A percentile compares a stretch with the other conserved stretches of the same genome.
phyloP scores from a whole-genome alignment of 2,113 vertebrate genomes.

The Calyptomena viridis region DNA sequence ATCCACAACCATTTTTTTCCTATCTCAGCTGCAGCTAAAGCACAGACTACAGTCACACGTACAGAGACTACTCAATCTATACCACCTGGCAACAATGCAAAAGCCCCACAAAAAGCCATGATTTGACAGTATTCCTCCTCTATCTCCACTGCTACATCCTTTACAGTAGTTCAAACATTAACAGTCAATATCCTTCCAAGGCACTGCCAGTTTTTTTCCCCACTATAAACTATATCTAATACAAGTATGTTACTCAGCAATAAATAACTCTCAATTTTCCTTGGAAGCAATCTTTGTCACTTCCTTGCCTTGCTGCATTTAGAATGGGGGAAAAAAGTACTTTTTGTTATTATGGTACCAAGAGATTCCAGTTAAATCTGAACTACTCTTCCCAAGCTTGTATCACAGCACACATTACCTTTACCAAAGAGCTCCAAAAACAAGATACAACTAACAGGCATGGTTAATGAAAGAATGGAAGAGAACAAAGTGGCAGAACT shows the following conservation, averaged over 20 bases:
- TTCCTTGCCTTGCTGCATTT: neutral
- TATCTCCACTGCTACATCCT: neutral
- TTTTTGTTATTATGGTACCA: neutral
- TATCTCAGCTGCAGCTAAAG: neutral
- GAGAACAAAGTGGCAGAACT: neutral
- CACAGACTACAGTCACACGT: neutral
- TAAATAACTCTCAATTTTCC: neutral
- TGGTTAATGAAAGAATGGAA: neutral
- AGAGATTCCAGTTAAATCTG: neutral
- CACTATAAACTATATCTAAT: neutral
- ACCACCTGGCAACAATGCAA: neutral
- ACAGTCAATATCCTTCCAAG: neutral
- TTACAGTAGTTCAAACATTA: neutral
- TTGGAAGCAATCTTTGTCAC: neutral
- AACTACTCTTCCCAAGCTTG: neutral
- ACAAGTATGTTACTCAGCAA: neutral
- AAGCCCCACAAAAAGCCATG: neutral
- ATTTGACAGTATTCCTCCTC: fast-evolving
- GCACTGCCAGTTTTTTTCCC: neutral
- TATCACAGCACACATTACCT: neutral
- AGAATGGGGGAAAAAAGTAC: neutral
- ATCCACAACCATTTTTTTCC: neutral
- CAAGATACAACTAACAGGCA: neutral
- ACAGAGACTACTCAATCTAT: neutral
- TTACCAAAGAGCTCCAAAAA: neutral